A percentile compares a stretch with the other conserved stretches of the same genome.
Evolutionary conservation across 2,888 invertebrate species (phyloP).

Genomic region (Mythimna vitellina): DNA sequence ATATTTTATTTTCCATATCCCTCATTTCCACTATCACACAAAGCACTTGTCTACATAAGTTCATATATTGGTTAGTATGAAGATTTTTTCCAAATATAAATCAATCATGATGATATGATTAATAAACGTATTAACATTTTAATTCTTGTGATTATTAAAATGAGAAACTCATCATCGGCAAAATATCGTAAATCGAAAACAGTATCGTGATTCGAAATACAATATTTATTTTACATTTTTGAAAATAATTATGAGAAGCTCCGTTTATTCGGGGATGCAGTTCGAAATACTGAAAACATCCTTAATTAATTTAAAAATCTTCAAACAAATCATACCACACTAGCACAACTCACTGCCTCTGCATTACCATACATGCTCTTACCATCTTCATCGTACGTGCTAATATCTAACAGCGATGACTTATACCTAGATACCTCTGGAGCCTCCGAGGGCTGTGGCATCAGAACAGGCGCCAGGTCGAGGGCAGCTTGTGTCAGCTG

Average conservation of each 20-base stretch:
- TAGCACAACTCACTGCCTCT: conserved; percentile 61
- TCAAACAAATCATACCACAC: conserved; percentile 23
- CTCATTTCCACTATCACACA: conserved; percentile 31
- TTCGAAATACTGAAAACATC: too few species aligned
- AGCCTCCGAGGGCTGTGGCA: conserved; percentile 84
- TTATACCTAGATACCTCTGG: conserved; percentile 83
- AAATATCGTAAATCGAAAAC: conserved; percentile 14
- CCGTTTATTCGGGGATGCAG: too few species aligned
- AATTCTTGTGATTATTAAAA: too few species aligned
- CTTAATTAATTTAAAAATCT: neutral
- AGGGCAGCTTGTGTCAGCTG: conserved; percentile 92
- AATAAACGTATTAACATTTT: too few species aligned
- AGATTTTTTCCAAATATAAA: conserved; percentile 7
- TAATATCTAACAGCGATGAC: conserved; percentile 53
- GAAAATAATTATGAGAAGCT: too few species aligned
- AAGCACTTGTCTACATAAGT: conserved; percentile 35
- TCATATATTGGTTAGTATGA: conserved; percentile 29
- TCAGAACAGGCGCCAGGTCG: conserved; percentile 82
- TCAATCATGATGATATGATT: too few species aligned
- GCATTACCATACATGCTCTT: conserved; percentile 58
- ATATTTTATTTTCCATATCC: conserved; percentile 9
- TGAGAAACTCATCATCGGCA: too few species aligned
- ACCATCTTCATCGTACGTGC: conserved; percentile 4
- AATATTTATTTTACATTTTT: neutral
- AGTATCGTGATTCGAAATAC: conserved; percentile 11